Evolutionary conservation across 2,888 invertebrate species (phyloP).

Genomic region (Noctua janthe): DNA sequence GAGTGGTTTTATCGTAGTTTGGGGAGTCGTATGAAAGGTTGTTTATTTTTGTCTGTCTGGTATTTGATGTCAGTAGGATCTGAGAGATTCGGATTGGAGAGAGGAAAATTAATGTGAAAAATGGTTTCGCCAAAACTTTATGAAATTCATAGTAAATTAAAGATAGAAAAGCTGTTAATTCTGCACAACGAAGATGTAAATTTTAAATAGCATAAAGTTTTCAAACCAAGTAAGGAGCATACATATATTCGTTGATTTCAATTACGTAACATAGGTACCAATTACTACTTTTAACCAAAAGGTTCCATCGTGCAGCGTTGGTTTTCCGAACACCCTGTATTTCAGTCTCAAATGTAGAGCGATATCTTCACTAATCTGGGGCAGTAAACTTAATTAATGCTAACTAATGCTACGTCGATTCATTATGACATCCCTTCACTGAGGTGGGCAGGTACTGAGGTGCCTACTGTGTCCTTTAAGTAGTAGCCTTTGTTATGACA

Average conservation of each 20-base stretch:
- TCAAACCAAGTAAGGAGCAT: not conserved
- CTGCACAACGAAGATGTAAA: not conserved
- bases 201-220: not conserved
- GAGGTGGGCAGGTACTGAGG: not conserved
- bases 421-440: constrained; percentile 77
- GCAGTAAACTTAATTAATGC: constrained; percentile 86
- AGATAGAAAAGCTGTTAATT: not conserved
- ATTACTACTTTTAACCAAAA: not conserved
- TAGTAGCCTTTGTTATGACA: not conserved
- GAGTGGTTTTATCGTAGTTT: constrained; percentile 64
- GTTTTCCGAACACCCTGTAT: constrained; percentile 70
- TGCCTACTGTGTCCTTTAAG: too few relatives aligned
- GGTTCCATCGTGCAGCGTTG: not conserved
- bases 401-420: constrained; percentile 83
- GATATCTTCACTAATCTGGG: constrained; percentile 84
- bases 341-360: constrained; percentile 49
- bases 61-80: not conserved
- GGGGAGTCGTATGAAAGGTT: constrained; percentile 8
- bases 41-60: constrained; percentile 35
- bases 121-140: not conserved
- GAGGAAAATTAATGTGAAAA: not conserved
- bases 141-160: too few relatives aligned
- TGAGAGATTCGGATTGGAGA: not conserved
- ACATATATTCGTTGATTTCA: not conserved
- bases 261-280: not conserved